Evolutionary conservation across 2,797 vertebrate genomes (phyloP), one percentile per base, ranked within the genome.

Genomic region (Lateolabrax maculatus): DNA sequence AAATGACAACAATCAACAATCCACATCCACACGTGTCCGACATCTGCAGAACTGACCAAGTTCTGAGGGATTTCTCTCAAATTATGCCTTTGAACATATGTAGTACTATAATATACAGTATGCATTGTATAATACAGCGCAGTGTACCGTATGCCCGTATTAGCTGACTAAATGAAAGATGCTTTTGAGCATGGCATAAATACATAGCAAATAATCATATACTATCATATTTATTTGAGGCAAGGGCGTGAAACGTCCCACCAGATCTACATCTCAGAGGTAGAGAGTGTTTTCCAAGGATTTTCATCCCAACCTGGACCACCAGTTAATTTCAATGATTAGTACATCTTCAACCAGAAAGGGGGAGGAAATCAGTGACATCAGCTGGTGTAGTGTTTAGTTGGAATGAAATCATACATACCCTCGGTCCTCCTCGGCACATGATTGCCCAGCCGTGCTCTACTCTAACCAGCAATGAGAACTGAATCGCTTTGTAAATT

Each of bases 401-500:
- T 70, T 84, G 82, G 87, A 92, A 90, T 91, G 74, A 89, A 91
- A 90, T 88, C 87, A 86, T 89, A 81, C 84, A 84, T 87, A 85
- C 85, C 72, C 82, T 55, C 66, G 51, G 77, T 85, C 86, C 86
- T 90, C 82, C 61, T 78, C 82, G 71, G 85, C 87, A 85, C 86
- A 89, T 79, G 89, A 93, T 92, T 94, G 87, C 88, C 84, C 87
- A 57, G 90, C 77, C 86, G 43, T 84, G 88, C 90, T 92, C 89
- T 55, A 13, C 80, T 90, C 92, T 91, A 93, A 94, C 87, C 85
- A 88, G 90, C 93, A 88, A 90, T 89, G 93, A 92, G 89, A 84
- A 90, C 89, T 79, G 87, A 89, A 92, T 91, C 81, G 92, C 89
- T 92, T 92, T 90, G 91, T 87, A 91, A 93, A 94, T 94, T 91